phyloP scores from a whole-genome alignment of 2,888 invertebrate genomes.

The Bellardia bayeri region DNA sequence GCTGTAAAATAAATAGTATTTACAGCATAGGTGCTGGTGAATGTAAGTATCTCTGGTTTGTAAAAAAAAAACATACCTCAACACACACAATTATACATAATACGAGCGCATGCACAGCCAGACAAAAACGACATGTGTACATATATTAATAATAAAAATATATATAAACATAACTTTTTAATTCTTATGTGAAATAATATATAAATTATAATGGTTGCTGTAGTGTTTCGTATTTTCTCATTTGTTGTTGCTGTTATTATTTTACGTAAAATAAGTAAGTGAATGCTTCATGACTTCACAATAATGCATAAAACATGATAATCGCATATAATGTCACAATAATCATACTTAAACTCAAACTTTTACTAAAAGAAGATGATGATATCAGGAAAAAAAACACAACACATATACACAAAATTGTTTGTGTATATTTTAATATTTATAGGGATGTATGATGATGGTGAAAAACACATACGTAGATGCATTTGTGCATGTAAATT shows the following conservation, averaged over 20 bases:
- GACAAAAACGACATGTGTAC: conserved; percentile 6
- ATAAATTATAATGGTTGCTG: conserved; percentile 47
- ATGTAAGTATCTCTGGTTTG: not conserved
- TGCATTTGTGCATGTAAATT: not conserved
- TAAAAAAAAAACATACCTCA: not conserved
- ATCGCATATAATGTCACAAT: conserved; percentile 71
- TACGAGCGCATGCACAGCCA: not conserved
- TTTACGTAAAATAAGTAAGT: conserved; percentile 20
- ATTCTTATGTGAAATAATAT: conserved; percentile 64
- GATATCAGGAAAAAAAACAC: conserved; percentile 36
- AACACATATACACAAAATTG: not conserved
- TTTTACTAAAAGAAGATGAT: conserved; percentile 33
- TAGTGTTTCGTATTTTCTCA: not conserved
- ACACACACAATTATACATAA: not conserved
- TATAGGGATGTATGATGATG: not conserved
- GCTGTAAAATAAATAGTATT: conserved; percentile 1
- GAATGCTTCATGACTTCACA: conserved; percentile 66
- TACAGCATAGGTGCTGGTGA: not conserved
- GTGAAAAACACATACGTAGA: not conserved
- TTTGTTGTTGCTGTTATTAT: conserved; percentile 4
- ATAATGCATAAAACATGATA: conserved; percentile 74
- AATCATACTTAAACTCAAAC: conserved; percentile 27
- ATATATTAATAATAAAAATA: not conserved
- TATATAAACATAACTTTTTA: conserved; percentile 50
- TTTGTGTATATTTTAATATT: not conserved